Percentiles rank a stretch among this genome's conserved stretches.
phyloP scores from a whole-genome alignment of 2,888 invertebrate genomes.

The Odontocerum albicorne region DNA sequence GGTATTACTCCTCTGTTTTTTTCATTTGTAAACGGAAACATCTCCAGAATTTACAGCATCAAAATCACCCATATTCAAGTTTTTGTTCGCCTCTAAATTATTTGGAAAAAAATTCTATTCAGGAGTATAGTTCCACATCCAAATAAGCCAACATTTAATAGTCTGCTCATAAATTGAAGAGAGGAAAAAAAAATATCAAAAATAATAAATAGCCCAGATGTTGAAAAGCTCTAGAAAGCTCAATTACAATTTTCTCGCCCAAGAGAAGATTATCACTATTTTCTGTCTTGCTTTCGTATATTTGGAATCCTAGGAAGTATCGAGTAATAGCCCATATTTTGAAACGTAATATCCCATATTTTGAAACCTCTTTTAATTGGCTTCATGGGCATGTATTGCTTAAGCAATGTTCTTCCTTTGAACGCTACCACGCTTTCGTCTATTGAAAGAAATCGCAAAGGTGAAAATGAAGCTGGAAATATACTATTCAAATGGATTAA shows the following conservation, averaged over 20 bases:
- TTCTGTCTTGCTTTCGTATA: conserved; percentile 27
- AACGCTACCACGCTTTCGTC: conserved; percentile 37
- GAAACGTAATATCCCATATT: conserved; percentile 36
- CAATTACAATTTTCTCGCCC: neutral
- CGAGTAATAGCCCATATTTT: conserved; percentile 33
- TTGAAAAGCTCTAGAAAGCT: neutral
- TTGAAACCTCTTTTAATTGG: conserved; percentile 38
- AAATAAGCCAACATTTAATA: neutral
- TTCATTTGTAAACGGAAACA: too few relatives aligned
- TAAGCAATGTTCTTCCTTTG: conserved; percentile 36
- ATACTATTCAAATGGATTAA: conserved; percentile 14
- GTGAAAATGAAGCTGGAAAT: conserved; percentile 16
- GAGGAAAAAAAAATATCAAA: conserved; percentile 8
- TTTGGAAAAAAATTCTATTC: conserved; percentile 1
- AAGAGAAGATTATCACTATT: neutral
- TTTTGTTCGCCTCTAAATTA: conserved; percentile 1
- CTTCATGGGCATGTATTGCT: conserved; percentile 38
- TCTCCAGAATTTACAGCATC: too few relatives aligned
- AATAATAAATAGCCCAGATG: neutral
- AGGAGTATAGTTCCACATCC: neutral
- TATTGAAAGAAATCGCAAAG: conserved; percentile 31
- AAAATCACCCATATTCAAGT: neutral
- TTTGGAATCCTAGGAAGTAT: conserved; percentile 30
- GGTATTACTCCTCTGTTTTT: too few relatives aligned
- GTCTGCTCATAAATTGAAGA: neutral